Evolutionary conservation across 2,113 vertebrate species (phyloP).

Genomic region (Callipepla californica): DNA sequence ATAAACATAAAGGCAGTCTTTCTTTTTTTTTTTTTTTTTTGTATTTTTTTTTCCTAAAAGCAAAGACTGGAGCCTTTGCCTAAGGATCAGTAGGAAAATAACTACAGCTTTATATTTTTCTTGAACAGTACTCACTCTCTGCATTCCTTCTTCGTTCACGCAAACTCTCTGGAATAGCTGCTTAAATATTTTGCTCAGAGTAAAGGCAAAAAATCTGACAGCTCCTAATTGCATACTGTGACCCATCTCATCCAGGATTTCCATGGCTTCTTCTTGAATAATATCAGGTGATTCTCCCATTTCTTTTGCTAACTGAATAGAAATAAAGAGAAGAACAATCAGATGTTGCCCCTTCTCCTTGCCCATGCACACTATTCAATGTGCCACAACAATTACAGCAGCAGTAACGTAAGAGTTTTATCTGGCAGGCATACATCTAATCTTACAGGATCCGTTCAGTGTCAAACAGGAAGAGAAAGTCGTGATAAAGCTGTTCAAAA

Average conservation of each 20-base stretch:
- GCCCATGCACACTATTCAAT: not conserved
- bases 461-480: not conserved
- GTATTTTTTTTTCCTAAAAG: not conserved
- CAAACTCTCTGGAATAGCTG: constrained; percentile 89
- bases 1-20: not conserved
- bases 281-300: constrained; percentile 78
- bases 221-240: constrained; percentile 89
- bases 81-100: not conserved
- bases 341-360: not conserved
- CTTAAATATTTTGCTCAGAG: constrained; percentile 93
- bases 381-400: not conserved
- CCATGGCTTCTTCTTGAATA: constrained; percentile 85
- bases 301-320: constrained; percentile 85
- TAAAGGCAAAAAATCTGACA: constrained; percentile 91
- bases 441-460: not conserved
- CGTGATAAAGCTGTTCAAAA: not conserved
- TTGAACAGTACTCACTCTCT: constrained; percentile 85
- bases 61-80: not conserved
- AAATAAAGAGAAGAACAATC: not conserved
- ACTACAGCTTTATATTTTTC: not conserved
- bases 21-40: not conserved
- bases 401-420: not conserved
- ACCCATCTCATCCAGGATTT: constrained; percentile 96
- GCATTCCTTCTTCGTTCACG: constrained; percentile 96
- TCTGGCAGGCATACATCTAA: not conserved